A percentile compares a stretch with the other conserved stretches of the same genome.
Evolutionary conservation across 2,888 invertebrate genomes (phyloP).

Genomic region (Linnaemya vulpina): DNA sequence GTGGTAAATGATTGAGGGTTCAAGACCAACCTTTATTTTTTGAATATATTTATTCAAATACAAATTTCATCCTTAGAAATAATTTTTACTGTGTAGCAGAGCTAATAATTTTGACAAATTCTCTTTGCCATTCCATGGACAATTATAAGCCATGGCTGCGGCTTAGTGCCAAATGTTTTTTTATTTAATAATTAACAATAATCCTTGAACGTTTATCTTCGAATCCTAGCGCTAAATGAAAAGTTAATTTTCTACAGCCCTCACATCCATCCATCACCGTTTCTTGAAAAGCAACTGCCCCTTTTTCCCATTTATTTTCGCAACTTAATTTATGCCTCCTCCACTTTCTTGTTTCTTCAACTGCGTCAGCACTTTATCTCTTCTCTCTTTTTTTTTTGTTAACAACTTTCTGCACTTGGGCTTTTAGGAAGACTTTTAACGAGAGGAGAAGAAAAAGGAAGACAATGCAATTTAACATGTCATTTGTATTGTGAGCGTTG

Average conservation of each 20-base stretch:
- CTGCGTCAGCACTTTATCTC: slow-evolving; percentile 3
- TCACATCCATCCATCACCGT: background rate
- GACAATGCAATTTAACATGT: slow-evolving; percentile 47
- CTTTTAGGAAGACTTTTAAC: background rate
- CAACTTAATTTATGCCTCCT: slow-evolving; percentile 55
- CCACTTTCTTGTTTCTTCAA: background rate
- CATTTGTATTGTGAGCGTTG: slow-evolving; percentile 56
- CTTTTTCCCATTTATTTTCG: slow-evolving; percentile 23
- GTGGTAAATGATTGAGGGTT: no score
- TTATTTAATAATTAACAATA: no score
- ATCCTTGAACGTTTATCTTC: background rate
- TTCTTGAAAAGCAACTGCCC: background rate
- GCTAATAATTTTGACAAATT: no score
- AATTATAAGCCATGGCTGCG: no score
- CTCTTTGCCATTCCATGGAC: no score
- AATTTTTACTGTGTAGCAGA: no score
- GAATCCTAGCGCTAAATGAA: background rate
- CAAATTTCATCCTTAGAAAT: no score
- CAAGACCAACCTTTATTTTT: background rate
- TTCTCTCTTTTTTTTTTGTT: background rate
- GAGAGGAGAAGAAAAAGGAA: background rate
- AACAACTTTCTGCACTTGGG: slow-evolving; percentile 16
- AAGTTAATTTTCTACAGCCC: background rate
- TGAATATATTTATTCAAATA: background rate
- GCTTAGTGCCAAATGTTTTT: no score